These are phyloP conservation scores for Ashinkailepas kermadecensis DNA, from an alignment of 2,888 invertebrate genomes.

Conservation along the genomic window DNA sequence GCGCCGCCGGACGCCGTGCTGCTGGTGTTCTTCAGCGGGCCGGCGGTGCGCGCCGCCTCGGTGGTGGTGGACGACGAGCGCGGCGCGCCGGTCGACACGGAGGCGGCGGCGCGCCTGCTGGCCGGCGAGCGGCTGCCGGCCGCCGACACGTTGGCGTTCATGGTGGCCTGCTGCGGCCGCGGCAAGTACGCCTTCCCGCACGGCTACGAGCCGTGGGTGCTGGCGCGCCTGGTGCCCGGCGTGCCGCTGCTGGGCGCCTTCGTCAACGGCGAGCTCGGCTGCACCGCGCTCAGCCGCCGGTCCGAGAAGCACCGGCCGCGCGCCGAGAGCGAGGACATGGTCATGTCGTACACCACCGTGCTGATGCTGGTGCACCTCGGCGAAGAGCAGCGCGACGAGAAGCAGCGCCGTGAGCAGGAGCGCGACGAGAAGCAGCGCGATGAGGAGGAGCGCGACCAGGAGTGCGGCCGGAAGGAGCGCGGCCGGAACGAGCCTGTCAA, in stretches of 20 bases:
- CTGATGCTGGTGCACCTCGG: not conserved
- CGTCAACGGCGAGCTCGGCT: conserved; percentile 1
- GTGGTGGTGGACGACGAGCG: not conserved
- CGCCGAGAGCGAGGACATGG: not conserved
- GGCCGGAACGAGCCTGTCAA: not conserved
- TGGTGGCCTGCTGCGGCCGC: conserved; percentile 12
- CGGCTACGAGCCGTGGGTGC: not conserved
- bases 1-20: conserved; percentile 7
- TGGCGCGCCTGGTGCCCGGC: not conserved
- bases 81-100: not conserved
- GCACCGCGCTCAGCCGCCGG: not conserved
- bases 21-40: conserved; percentile 18
- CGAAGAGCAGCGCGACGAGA: not conserved
- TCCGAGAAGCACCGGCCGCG: not conserved
- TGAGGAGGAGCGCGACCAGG: not conserved
- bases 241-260: conserved; percentile 1
- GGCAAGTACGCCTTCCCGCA: not conserved
- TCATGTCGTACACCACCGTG: not conserved
- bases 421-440: not conserved
- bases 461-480: not conserved
- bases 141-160: not conserved
- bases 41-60: conserved; percentile 10
- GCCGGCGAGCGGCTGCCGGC: not conserved
- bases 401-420: not conserved
- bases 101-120: not conserved